A percentile compares a stretch with the other conserved stretches of the same genome.
Conservation (phyloP, 2,113 vertebrate species). For the Nymphicus hollandicus region DNA sequence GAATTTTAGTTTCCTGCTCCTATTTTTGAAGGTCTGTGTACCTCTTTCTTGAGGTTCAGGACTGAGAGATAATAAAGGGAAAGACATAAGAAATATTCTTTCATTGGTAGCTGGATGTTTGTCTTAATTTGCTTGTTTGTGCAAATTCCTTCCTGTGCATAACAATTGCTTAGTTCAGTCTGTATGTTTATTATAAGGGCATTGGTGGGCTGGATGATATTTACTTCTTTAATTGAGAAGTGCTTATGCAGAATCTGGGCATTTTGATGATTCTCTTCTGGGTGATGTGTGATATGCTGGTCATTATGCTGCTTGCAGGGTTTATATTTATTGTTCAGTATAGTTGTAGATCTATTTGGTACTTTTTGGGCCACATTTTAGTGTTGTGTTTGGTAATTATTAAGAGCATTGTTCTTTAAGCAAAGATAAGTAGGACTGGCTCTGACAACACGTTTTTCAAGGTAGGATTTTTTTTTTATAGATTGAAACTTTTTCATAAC, state of each 20-base stretch:
- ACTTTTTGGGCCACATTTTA: not conserved
- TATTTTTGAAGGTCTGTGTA: not conserved
- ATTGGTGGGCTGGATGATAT: not conserved
- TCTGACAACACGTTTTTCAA: not conserved
- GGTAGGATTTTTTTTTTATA: not conserved
- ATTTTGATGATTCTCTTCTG: not conserved
- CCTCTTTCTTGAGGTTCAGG: not conserved
- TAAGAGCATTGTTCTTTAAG: not conserved
- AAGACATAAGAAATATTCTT: not conserved
- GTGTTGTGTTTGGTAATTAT: not conserved
- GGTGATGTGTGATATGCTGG: not conserved
- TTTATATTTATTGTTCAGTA: not conserved
- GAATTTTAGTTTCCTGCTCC: not conserved
- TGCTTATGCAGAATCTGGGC: not conserved
- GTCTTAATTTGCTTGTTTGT: not conserved
- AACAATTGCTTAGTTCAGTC: not conserved
- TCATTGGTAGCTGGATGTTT: not conserved
- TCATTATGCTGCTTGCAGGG: not conserved
- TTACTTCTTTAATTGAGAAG: not conserved
- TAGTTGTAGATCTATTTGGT: not conserved
- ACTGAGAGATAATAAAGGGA: not conserved
- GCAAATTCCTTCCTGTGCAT: not conserved
- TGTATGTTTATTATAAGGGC: not conserved
- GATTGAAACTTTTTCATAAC: not conserved
- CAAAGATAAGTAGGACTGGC: not conserved